Evolutionary conservation across 2,113 vertebrate genomes (phyloP).

Genomic region (Carassius carassius): DNA sequence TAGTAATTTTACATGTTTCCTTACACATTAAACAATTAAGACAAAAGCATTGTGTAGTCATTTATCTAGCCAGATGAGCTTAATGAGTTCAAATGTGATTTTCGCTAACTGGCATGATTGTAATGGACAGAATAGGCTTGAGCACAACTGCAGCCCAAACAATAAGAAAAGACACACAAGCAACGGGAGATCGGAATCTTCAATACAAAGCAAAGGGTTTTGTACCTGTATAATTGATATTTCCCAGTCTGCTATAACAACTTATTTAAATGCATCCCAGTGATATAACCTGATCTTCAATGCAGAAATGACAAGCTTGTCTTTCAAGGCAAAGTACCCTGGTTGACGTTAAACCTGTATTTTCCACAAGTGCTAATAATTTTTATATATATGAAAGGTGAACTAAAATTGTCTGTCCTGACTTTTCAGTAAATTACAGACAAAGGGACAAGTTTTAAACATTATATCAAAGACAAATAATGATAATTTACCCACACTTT

Average conservation of each 20-base stretch:
- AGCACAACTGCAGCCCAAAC: constrained; percentile 1
- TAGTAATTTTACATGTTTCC: constrained; percentile 74
- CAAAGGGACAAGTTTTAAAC: not conserved
- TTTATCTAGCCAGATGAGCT: constrained; percentile 23
- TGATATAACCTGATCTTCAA: not conserved
- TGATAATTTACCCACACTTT: constrained; percentile 9
- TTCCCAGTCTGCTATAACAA: too few relatives aligned
- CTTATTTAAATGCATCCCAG: too few relatives aligned
- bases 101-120: constrained; percentile 1
- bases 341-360: not conserved
- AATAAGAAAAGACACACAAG: constrained; percentile 1
- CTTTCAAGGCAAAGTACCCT: not conserved
- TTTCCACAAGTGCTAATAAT: not conserved
- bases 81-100: constrained; percentile 27
- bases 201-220: not conserved
- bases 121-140: not conserved
- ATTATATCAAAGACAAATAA: not conserved
- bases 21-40: constrained; percentile 73
- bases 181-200: not conserved
- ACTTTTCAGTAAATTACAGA: constrained; percentile 8
- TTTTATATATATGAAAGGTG: not conserved
- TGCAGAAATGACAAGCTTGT: not conserved
- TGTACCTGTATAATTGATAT: not conserved
- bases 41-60: constrained; percentile 55
- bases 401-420: not conserved